Evolutionary conservation across 2,113 vertebrate genomes (phyloP), one percentile per base, ranked within the genome.

Genomic region (Dasyurus viverrinus): DNA sequence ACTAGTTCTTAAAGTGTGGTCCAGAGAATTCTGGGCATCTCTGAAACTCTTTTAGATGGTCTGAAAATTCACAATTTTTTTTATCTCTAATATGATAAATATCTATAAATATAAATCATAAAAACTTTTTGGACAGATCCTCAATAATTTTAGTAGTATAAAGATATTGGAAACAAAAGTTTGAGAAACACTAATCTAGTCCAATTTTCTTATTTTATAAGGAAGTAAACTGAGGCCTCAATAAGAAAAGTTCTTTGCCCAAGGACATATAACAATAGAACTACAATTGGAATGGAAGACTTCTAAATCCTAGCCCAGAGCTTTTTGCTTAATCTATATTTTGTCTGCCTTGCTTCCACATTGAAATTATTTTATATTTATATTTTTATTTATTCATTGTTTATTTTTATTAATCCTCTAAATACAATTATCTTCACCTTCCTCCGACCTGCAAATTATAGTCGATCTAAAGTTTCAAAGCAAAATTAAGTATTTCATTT

Each of bases 401-500:
- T 0, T 94, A 24, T 93, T 27, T 54, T 53, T 30, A 76, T 24
- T 42, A 68, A 2, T 24, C 8, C 54, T 95, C 52, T 92, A 92
- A 94, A 90, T 60, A 60, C 14, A 84, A 22, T 84, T 14, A 42
- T 7, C n/a, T 42, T 42, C 16, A 36, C 54, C 2, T 42, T 84
- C 36, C n/a, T 27, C 76, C 95, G 55, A 95, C 76, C 11, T 92
- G 91, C 90, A 92, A 76, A 90, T 0, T 27, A 84, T 91, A 84
- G 10, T 12, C 47, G 93, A 10, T 50, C 55, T 94, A 94, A 93
- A 91, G 47, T 91, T 94, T 93, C 84, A 96, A 94, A 8, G 30
- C 46, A 92, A 94, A 94, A 84, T 94, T n/a, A 93, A 94, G 11
- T 96, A 90, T 6, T 76, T 27, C 47, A 8, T 68, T 84, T 94